These are phyloP conservation scores for Isotomurus palustris DNA, from an alignment of 2,888 invertebrate genomes.

Conservation along the genomic window DNA sequence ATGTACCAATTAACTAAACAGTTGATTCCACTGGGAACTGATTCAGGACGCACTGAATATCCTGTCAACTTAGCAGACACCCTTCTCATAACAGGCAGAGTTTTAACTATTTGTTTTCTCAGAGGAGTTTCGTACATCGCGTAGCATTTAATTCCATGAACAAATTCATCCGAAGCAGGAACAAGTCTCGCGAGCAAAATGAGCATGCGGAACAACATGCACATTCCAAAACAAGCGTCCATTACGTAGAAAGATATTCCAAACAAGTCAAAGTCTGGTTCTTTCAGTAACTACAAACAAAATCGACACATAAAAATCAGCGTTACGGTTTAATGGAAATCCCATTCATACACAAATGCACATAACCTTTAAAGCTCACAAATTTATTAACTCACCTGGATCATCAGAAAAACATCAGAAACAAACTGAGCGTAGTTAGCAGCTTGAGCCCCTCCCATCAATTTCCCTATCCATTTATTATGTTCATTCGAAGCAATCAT, in stretches of 20 bases:
- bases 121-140: slow-evolving; percentile 23
- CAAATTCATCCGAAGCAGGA: slow-evolving; percentile 24
- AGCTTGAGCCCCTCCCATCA: slow-evolving; percentile 26
- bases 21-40: slow-evolving; percentile 30
- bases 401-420: slow-evolving; percentile 30
- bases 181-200: slow-evolving; percentile 29
- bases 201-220: slow-evolving; percentile 37
- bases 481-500: slow-evolving; percentile 21
- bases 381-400: too few species aligned
- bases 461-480: slow-evolving; percentile 28
- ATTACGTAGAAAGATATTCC: slow-evolving; percentile 31
- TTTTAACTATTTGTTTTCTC: slow-evolving; percentile 28
- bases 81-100: slow-evolving; percentile 11
- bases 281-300: slow-evolving; percentile 32
- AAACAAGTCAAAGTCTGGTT: slow-evolving; percentile 30
- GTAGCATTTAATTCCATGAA: slow-evolving; percentile 24
- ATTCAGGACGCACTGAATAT: slow-evolving; percentile 23
- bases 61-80: slow-evolving; percentile 31
- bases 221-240: slow-evolving; percentile 37
- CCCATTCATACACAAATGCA: too few species aligned
- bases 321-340: too few species aligned
- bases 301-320: too few species aligned
- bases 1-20: slow-evolving; percentile 33
- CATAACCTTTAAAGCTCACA: too few species aligned
- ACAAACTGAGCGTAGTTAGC: slow-evolving; percentile 34